Conservation (phyloP, 1,140 invertebrate genomes). For the Drosophila mauritiana region DNA sequence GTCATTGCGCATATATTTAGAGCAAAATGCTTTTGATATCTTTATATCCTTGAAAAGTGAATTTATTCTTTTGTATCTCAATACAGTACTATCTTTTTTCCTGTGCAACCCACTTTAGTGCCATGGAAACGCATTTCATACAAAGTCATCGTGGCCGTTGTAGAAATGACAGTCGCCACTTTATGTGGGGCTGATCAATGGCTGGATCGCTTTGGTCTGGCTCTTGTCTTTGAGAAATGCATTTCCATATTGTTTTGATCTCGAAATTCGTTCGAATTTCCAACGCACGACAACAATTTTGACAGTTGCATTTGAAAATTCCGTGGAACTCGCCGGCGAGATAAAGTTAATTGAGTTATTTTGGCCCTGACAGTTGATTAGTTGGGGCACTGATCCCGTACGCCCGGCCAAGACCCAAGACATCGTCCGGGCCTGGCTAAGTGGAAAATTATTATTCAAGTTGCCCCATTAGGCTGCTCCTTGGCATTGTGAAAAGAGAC, state of each 20-base stretch:
- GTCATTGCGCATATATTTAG: too few relatives aligned
- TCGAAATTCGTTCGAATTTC: conserved; percentile 76
- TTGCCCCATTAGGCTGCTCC: conserved; percentile 70
- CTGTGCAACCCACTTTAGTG: conserved; percentile 35
- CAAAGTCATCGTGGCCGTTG: conserved; percentile 71
- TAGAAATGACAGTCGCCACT: conserved; percentile 77
- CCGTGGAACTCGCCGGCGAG: conserved; percentile 57
- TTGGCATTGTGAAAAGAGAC: conserved; percentile 52
- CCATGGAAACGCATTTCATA: conserved; percentile 73
- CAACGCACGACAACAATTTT: conserved; percentile 65
- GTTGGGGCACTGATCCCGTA: conserved; percentile 54
- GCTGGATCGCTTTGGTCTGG: conserved; percentile 40
- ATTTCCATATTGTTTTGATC: conserved; percentile 82
- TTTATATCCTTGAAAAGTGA: too few relatives aligned
- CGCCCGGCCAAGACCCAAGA: conserved; percentile 1
- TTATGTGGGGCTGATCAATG: conserved; percentile 79
- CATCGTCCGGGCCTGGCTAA: conserved; percentile 50
- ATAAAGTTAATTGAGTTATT: conserved; percentile 82
- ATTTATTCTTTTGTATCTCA: too few relatives aligned
- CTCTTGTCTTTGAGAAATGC: conserved; percentile 71
- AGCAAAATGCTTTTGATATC: too few relatives aligned
- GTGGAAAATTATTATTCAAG: conserved; percentile 76
- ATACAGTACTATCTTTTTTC: not conserved
- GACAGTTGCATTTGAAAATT: conserved; percentile 79
- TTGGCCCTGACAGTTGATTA: conserved; percentile 74